Base-by-base conservation (phyloP, 2,113 vertebrate genomes). In the Lichenostomus cassidix region DNA sequence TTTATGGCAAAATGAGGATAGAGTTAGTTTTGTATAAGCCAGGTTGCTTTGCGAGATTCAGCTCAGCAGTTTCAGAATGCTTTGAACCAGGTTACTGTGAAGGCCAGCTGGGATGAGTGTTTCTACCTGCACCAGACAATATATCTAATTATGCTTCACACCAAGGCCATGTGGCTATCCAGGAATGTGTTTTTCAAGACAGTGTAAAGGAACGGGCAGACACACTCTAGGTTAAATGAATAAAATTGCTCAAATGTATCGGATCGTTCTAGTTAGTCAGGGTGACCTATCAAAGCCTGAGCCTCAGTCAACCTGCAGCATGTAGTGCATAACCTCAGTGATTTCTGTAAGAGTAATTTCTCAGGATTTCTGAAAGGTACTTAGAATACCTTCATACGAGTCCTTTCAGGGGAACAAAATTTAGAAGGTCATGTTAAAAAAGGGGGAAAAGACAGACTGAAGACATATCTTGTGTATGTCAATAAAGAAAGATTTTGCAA, bases 371-470 rank as follows among this genome's bases (percentile, higher is more conserved):
- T 58, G 11, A 49, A 81, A 58, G 23, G 9, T 55, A 17, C 5
- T 83, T 67, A 0, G 0, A 56, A 24, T 20, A 35, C 17, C 9
- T 49, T 65, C n/a, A 35, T 4, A 11, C 7, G 49, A 22, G 25
- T 75, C 12, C 23, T 70, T 74, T 78, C 15, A 28, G 12, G 16
- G 19, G 6, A 88, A 35, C 3, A 63, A 75, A 78, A 68, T 53
- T 70, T 46, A 75, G 25, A 78, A 42, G 2, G 49, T 31, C 3
- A 16, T 55, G 9, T 60, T 37, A 22, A 73, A 75, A 88, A 68
- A 12, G 0, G 2, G 5, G 9, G 9, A 4, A 3, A 10, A 12
- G 12, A 59, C 50, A 17, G 7, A 5, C 27, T 50, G 50, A 81
- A 70, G 4, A 58, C 0, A 1, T 62, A 23, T 7, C 25, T 83